phyloP scores from a whole-genome alignment of 2,888 invertebrate species.

The Bimastos eiseni region DNA sequence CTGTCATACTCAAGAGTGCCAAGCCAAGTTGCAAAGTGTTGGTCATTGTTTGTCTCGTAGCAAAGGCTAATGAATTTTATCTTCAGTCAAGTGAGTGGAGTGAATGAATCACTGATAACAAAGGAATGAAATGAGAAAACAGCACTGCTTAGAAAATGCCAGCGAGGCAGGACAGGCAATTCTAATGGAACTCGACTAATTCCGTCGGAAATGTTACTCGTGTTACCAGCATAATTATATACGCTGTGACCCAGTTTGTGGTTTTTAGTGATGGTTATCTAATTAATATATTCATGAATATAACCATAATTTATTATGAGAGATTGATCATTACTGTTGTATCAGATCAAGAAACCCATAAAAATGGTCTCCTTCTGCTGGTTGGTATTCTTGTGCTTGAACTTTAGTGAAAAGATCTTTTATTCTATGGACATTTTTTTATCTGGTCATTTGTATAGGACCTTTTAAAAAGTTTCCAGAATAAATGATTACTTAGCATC shows the following conservation, averaged over 20 bases:
- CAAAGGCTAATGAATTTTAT: neutral
- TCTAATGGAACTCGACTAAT: neutral
- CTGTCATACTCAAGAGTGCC: neutral
- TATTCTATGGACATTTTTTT: no score
- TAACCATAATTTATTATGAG: neutral
- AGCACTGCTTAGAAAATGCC: neutral
- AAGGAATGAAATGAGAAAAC: neutral
- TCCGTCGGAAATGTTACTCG: neutral
- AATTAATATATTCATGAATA: neutral
- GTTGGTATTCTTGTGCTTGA: no score
- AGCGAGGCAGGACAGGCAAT: neutral
- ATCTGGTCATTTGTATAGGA: no score
- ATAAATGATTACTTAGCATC: neutral
- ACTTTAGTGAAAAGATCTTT: no score
- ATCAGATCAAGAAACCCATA: neutral
- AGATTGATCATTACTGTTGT: neutral
- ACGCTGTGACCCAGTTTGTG: neutral
- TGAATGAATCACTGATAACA: neutral
- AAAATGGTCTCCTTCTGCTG: neutral
- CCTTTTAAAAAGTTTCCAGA: no score
- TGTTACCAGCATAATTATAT: neutral
- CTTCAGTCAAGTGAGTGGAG: neutral
- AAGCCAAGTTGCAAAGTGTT: neutral
- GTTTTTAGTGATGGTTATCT: neutral
- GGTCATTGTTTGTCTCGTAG: conserved; percentile 13